These are phyloP conservation scores for Azorinus chamasolen DNA, from an alignment of 2,888 invertebrate genomes.

Conservation along the genomic window DNA sequence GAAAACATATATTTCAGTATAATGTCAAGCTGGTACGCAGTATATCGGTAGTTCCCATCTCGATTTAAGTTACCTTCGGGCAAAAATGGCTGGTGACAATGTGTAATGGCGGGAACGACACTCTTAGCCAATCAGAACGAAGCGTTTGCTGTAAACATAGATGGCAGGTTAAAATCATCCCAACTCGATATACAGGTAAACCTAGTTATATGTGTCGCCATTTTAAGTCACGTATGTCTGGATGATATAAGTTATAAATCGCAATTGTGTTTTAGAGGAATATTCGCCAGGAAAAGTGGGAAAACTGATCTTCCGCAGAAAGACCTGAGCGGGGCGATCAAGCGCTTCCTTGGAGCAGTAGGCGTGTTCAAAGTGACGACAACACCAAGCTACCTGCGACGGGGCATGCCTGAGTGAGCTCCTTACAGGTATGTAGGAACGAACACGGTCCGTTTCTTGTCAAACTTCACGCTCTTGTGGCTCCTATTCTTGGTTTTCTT, in stretches of 20 bases:
- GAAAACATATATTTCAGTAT: neutral
- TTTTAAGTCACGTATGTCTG: conserved; percentile 5
- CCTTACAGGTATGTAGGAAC: conserved; percentile 55
- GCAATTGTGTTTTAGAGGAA: too few species aligned
- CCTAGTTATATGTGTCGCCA: conserved; percentile 19
- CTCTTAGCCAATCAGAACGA: conserved; percentile 51
- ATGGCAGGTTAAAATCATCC: conserved; percentile 60
- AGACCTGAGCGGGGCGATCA: neutral
- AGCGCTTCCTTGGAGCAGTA: conserved; percentile 43
- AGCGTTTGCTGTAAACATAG: conserved; percentile 52
- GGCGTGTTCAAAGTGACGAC: conserved; percentile 63
- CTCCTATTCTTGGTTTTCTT: conserved; percentile 61
- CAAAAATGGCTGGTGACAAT: conserved; percentile 57
- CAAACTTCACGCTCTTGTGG: conserved; percentile 64
- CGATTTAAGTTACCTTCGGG: conserved; percentile 58
- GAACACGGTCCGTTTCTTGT: conserved; percentile 65
- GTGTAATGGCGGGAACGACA: conserved; percentile 64
- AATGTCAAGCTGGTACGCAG: conserved; percentile 30
- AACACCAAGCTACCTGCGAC: conserved; percentile 47
- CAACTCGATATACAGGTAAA: conserved; percentile 36
- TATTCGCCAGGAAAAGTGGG: too few species aligned
- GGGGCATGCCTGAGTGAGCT: conserved; percentile 60
- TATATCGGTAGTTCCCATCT: conserved; percentile 61
- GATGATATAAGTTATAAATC: too few species aligned
- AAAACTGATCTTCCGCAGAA: too few species aligned